Conservation (phyloP, 37 sponge, comb jelly and placozoan species). For the Bolinopsis microptera region DNA sequence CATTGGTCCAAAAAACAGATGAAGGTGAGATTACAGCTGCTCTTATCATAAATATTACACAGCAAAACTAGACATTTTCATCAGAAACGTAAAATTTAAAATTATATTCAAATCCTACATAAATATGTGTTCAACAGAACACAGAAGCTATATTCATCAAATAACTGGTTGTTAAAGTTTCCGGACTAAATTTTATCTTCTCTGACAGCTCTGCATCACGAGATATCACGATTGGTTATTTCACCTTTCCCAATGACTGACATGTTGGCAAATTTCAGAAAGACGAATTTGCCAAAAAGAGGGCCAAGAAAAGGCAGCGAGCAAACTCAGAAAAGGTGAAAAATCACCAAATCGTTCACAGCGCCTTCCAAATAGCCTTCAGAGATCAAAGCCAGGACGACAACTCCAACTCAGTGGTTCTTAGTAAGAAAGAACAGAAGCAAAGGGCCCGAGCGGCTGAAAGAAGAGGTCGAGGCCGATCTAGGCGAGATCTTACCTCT, state of each 20-base stretch:
- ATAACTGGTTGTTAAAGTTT: no score
- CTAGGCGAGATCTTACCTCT: neutral
- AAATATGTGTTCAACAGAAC: no score
- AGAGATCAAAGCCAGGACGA: neutral
- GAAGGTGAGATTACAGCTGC: neutral
- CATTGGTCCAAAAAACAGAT: conserved; percentile 42
- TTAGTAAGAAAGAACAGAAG: neutral
- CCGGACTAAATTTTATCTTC: no score
- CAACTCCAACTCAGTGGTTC: neutral
- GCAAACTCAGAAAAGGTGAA: neutral
- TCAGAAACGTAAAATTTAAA: no score
- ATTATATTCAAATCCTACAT: no score
- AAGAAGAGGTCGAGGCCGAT: neutral
- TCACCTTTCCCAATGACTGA: no score
- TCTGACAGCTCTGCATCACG: no score
- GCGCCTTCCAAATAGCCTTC: conserved; percentile 33
- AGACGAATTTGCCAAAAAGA: conserved; percentile 8
- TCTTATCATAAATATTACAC: no score
- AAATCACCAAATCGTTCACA: conserved; percentile 47
- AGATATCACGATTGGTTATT: no score
- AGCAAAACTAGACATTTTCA: no score
- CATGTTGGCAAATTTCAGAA: no score
- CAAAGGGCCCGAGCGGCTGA: neutral
- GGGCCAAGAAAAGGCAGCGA: conserved; percentile 29
- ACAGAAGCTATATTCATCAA: no score